Conservation (phyloP, 1,140 invertebrate genomes). For the Watersipora subatra region DNA sequence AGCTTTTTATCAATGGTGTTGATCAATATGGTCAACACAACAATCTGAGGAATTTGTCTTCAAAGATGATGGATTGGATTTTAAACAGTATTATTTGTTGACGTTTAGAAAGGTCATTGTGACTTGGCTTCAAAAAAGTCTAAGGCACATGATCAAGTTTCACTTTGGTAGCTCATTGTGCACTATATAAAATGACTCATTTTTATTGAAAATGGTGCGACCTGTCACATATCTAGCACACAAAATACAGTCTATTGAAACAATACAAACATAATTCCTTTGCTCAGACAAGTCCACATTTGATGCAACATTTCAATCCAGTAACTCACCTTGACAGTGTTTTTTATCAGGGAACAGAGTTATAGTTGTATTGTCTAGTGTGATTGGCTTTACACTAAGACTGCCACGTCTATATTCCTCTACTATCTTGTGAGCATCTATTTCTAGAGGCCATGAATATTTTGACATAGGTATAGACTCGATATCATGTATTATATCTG, state of each 20-base stretch:
- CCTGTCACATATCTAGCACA: too few relatives aligned
- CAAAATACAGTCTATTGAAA: too few relatives aligned
- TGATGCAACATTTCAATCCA: neutral
- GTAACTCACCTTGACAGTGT: neutral
- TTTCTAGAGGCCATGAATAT: neutral
- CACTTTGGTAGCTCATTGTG: neutral
- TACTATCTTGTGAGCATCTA: neutral
- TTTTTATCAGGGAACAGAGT: neutral
- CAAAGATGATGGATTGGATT: too few relatives aligned
- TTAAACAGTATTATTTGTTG: too few relatives aligned
- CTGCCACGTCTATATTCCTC: neutral
- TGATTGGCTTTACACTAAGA: neutral
- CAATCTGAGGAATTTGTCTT: too few relatives aligned
- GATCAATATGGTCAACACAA: too few relatives aligned
- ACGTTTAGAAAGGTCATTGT: too few relatives aligned
- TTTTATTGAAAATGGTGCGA: neutral
- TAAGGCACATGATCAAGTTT: neutral
- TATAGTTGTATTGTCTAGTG: neutral
- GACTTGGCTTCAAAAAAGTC: too few relatives aligned
- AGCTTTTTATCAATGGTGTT: too few relatives aligned
- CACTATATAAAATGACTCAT: neutral
- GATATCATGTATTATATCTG: too few relatives aligned
- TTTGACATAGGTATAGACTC: neutral
- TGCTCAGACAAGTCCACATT: neutral
- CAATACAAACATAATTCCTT: neutral